Base-by-base conservation (phyloP, 2,888 invertebrate genomes). In the Caenorhabditis afra region DNA sequence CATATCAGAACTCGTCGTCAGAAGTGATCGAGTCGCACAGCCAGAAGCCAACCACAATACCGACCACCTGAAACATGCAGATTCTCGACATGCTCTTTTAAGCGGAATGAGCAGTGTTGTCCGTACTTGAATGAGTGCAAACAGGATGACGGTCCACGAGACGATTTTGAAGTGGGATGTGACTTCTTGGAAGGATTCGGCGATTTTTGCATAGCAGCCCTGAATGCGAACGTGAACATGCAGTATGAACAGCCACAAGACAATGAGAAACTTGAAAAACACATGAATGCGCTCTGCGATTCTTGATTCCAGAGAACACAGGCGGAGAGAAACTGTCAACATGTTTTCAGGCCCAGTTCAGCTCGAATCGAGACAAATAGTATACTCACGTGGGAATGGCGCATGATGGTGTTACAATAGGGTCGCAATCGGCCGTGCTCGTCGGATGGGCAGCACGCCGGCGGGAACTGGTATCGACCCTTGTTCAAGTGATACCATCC, bases 21-120 rank as follows among this genome's bases (percentile, higher is more conserved):
- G 85, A 73, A 35, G 82, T 85, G 65, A 89, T 90, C 16, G 88
- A 86, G 70, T 89, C 87, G 82, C 89, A 89, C 16, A 89, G 77
- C 84, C 88, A 90, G 71, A 89, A 89, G 59, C 89, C 89, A 53
- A 90, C 89, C 45, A 89, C 82, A 50, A 89, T 88, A 68, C 89
- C 89, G 74, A 89, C 86, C 50, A 87, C 85, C 88, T 88, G 78
- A 62, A 75, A 75, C 71, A 75, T 79, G 62, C 74, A 59, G 49
- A 20, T 45, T 45, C 23, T 29, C 39, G 29, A 23, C 12, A 29
- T 29, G 29, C 29, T 29, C n/a, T n/a, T n/a, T n/a, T n/a, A n/a
- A n/a, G n/a, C n/a, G n/a, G n/a, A n/a, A 29, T 7, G 4, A 7
- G 7, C 29, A 29, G 29, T 29, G 4, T 7, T 3, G 29, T 3